Conservation (phyloP, 2,888 invertebrate species). For the Siphonodentalium dalli region DNA sequence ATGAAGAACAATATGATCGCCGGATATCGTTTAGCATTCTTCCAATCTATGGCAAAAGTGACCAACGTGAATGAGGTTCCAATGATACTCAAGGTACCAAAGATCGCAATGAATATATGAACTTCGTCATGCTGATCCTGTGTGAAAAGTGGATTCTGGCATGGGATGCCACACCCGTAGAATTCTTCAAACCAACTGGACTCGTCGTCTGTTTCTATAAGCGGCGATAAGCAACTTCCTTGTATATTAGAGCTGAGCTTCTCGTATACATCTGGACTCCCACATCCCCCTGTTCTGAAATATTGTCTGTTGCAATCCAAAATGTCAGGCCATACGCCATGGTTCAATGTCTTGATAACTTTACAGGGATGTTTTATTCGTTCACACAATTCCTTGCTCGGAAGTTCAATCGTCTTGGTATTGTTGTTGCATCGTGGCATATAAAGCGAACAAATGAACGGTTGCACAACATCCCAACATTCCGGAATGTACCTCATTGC, state of each 20-base stretch:
- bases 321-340: constrained; percentile 81
- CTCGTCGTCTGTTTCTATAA: constrained; percentile 81
- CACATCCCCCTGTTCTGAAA: too few species aligned
- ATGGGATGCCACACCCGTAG: constrained; percentile 89
- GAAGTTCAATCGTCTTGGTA: constrained; percentile 72
- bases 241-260: too few species aligned
- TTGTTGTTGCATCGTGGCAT: constrained; percentile 82
- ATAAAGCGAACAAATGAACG: constrained; percentile 91
- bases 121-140: constrained; percentile 85
- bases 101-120: constrained; percentile 81
- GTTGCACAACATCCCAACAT: constrained; percentile 94
- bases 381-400: constrained; percentile 89
- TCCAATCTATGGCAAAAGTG: constrained; percentile 93
- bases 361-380: constrained; percentile 85
- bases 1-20: constrained; percentile 93
- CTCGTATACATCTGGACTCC: too few species aligned
- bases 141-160: constrained; percentile 79
- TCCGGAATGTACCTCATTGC: constrained; percentile 85
- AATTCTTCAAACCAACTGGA: constrained; percentile 84
- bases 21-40: constrained; percentile 83
- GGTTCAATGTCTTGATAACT: constrained; percentile 75
- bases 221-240: constrained; percentile 82
- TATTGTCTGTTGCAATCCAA: constrained; percentile 78
- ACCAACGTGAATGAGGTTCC: constrained; percentile 84
- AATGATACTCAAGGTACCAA: constrained; percentile 77